These are phyloP conservation scores for Ryuthela nishihirai DNA, from an alignment of 2,888 invertebrate species.

Conservation along the genomic window DNA sequence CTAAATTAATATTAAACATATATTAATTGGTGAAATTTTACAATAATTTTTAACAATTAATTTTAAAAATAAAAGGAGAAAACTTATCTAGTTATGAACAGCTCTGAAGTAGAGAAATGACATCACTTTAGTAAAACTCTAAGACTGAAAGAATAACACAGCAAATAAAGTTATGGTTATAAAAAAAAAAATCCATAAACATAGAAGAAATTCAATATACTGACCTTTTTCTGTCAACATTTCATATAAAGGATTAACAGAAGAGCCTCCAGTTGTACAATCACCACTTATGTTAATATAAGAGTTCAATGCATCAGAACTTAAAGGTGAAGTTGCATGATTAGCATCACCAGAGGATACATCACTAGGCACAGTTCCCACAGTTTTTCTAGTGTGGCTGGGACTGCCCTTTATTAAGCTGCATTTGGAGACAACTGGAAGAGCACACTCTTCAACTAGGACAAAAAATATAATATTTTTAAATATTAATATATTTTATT, in stretches of 20 bases:
- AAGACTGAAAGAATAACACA: not conserved
- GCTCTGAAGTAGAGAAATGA: too few relatives aligned
- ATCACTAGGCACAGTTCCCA: constrained; percentile 8
- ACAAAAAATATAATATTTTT: too few relatives aligned
- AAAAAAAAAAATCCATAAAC: not conserved
- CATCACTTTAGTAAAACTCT: not conserved
- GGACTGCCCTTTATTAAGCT: constrained; percentile 17
- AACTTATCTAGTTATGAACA: too few relatives aligned
- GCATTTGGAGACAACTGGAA: constrained; percentile 6
- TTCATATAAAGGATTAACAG: constrained; percentile 36
- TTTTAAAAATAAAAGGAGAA: too few relatives aligned
- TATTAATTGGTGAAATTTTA: too few relatives aligned
- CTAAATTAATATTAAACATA: not conserved
- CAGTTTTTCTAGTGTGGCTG: constrained; percentile 18
- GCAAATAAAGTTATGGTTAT: not conserved
- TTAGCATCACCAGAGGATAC: constrained; percentile 20
- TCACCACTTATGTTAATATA: too few relatives aligned
- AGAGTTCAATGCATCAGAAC: too few relatives aligned
- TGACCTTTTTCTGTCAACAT: constrained; percentile 37
- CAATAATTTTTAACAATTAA: too few relatives aligned
- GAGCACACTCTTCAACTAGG: constrained; percentile 12
- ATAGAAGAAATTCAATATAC: not conserved
- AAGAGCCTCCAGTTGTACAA: constrained; percentile 12
- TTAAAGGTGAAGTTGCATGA: constrained; percentile 14
- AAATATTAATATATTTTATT: too few relatives aligned